Base-by-base conservation (phyloP, 2,113 vertebrate species). In the Forbesichthys papilliferus region DNA sequence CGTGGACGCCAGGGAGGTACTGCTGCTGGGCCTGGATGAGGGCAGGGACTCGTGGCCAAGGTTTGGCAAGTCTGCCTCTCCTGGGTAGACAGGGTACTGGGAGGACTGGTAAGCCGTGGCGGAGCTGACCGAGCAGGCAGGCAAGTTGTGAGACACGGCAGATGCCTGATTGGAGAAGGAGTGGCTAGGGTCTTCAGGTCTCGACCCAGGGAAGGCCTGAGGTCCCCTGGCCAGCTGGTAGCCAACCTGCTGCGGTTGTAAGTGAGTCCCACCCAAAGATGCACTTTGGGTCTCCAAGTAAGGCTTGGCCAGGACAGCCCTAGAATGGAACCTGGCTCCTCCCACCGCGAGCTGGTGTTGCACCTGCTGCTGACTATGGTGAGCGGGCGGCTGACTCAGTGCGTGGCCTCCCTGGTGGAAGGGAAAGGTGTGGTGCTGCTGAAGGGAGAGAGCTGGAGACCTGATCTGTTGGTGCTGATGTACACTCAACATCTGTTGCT, bases 21-120 rank as follows among this genome's bases (percentile, higher is more conserved):
- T 75, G 89, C 92, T 91, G 55, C 88, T 84, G 68, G 93, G 90
- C 82, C 94, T 86, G 58, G 92, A 90, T 78, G 94, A 88, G 65
- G 95, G 83, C 83, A 93, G 92, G 73, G 95, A 90, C 79, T 85
- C 85, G 70, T 95, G 94, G 87, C 87, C 92, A 18, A 90, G 92
- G 73, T 90, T 89, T 74, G 93, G 93, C 61, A 95, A 88, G 71
- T 94, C 84, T 49, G 94, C 92, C 86, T 95, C 96, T 85, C 84
- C 93, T 2, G 95, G 91, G 85, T 95, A 98, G 51, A 95, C 94
- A 57, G 96, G 93, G 82, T 95, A 99, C 69, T 93, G 94, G 81
- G 96, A 92, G 14, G 95, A 91, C 85, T 94, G 93, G 77, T 90
- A 94, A 46, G 86, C 69, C 1, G 79, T 63, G 51, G 92, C 88